These are phyloP conservation scores for Cataglyphis altisquamis DNA, from an alignment of 2,888 invertebrate species.

Conservation along the genomic window DNA sequence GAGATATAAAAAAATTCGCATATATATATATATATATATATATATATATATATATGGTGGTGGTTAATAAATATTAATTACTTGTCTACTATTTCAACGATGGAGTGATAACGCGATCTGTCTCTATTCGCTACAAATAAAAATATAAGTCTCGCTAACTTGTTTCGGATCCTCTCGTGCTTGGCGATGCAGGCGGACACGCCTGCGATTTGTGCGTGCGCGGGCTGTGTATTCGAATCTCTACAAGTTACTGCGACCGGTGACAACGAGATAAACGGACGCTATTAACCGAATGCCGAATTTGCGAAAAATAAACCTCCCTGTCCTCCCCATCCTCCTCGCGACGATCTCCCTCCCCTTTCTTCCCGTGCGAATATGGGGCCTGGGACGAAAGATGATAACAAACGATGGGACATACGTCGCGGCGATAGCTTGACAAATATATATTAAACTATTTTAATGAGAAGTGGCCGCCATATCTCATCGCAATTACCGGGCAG, in stretches of 20 bases:
- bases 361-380: constrained; percentile 27
- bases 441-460: constrained; percentile 85
- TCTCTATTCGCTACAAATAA: background rate
- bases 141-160: background rate
- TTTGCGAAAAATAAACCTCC: constrained; percentile 76
- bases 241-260: constrained; percentile 64
- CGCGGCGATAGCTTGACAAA: constrained; percentile 82
- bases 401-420: constrained; percentile 79
- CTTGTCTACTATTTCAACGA: background rate
- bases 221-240: constrained; percentile 36
- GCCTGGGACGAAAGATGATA: constrained; percentile 64
- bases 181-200: background rate
- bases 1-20: background rate
- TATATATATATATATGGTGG: background rate
- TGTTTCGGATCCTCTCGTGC: background rate
- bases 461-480: constrained; percentile 84
- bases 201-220: constrained; percentile 4
- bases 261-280: constrained; percentile 81
- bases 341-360: constrained; percentile 4
- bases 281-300: constrained; percentile 80
- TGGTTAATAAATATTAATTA: background rate
- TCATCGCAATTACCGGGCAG: constrained; percentile 83
- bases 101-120: background rate
- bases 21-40: background rate
- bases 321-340: background rate